Evolutionary conservation across 2,797 vertebrate genomes (phyloP), one percentile per base, ranked within the genome.

Genomic region (Xyrichtys novacula): DNA sequence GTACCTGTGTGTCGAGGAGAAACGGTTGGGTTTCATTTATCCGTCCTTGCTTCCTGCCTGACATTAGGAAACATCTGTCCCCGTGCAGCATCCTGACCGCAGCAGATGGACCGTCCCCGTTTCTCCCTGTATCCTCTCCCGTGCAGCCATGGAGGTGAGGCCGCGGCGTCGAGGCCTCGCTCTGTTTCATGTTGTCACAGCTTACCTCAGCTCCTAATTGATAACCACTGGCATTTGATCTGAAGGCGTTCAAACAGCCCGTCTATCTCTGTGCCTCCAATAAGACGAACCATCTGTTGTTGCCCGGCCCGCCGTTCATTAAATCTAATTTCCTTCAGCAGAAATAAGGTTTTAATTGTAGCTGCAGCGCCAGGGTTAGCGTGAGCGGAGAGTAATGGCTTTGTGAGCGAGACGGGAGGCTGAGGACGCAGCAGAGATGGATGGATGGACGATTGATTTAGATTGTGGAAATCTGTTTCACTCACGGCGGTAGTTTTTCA

Each of bases 171-270:
- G 31, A 76, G 75, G 79, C 78, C 79, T 46, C 12, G 29, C 75
- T 53, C 61, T 28, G 79, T 84, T 93, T 91, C 87, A 90, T 89
- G 80, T 87, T 86, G 86, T 84, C 79, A 70, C 63, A 87, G 86
- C 77, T 71, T 84, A 89, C 89, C 86, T 90, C 87, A 75, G 80
- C 79, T 91, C 65, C 84, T 93, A 93, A 92, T 92, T 93, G 91
- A 94, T 92, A 91, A 93, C 89, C 87, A 73, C 88, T 93, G 91
- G 91, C 92, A 94, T 93, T 92, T 94, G 91, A 93, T 94, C 91
- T 92, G 89, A 93, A 89, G 88, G 85, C 80, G 84, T 93, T 93
- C 89, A 93, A 93, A 93, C 87, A 83, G 47, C 72, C 74, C 74
- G 88, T 90, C 85, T 90, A 92, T 90, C 90, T 94, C 91, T 93